phyloP scores from a whole-genome alignment of 2,888 invertebrate genomes.

The Stegophylla sp. region DNA sequence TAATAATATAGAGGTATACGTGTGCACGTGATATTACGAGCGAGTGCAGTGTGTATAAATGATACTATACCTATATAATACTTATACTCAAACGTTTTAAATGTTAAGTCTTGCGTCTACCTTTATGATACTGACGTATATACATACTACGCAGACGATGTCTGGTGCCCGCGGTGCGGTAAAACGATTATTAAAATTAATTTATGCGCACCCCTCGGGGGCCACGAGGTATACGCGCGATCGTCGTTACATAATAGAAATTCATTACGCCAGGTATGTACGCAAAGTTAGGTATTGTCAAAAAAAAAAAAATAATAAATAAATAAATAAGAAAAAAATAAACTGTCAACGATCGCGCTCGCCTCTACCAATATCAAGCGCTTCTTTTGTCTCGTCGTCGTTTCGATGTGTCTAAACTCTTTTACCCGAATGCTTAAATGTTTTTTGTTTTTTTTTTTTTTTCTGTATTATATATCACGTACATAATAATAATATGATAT shows the following conservation, averaged over 20 bases:
- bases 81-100: no score
- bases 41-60: background rate
- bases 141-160: background rate
- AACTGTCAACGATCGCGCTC: background rate
- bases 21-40: no score
- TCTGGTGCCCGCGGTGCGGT: background rate
- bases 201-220: constrained; percentile 11
- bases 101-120: no score
- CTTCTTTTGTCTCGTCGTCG: background rate
- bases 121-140: no score
- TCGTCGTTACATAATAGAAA: background rate
- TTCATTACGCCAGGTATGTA: background rate
- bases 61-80: no score
- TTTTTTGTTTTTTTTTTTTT: no score
- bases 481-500: no score
- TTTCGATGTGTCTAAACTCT: no score
- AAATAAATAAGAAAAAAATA: background rate
- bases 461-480: no score
- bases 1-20: no score
- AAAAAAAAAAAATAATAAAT: background rate
- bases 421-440: no score
- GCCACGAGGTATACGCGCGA: background rate
- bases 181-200: constrained; percentile 15
- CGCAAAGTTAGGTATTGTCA: background rate
- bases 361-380: background rate